These are phyloP conservation scores for Pituophis catenifer DNA, from an alignment of 2,113 vertebrate species.

Conservation along the genomic window DNA sequence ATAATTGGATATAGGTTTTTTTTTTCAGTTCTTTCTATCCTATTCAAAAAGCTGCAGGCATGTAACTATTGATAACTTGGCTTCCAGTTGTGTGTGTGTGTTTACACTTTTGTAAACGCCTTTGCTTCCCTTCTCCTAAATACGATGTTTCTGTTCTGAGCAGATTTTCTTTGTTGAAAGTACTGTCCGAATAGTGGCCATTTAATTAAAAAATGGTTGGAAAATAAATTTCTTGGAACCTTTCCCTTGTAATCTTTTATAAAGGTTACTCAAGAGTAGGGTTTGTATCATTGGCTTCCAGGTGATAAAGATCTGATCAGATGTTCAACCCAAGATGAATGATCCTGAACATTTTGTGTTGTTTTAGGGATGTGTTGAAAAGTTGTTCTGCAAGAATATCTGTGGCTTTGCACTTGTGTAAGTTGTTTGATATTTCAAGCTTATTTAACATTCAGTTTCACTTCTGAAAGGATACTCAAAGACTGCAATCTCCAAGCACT, in stretches of 20 bases:
- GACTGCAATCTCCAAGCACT: neutral
- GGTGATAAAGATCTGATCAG: neutral
- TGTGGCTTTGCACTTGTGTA: conserved; percentile 15
- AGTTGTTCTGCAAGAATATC: too few relatives aligned
- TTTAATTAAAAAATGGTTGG: neutral
- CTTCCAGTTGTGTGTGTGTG: neutral
- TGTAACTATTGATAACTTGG: neutral
- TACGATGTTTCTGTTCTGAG: neutral
- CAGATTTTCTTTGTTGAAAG: neutral
- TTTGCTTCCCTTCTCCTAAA: neutral
- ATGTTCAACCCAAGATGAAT: neutral
- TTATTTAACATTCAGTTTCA: conserved; percentile 3
- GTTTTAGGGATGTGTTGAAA: too few relatives aligned
- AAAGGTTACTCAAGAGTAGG: conserved; percentile 14
- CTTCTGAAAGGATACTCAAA: conserved; percentile 20
- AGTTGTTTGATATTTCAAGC: conserved; percentile 37
- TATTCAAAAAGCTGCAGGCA: neutral
- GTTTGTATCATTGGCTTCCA: neutral
- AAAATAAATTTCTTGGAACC: neutral
- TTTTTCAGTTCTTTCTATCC: neutral
- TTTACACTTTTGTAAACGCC: neutral
- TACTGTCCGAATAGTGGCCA: neutral
- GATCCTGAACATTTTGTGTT: neutral
- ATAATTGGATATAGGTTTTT: neutral
- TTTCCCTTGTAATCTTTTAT: conserved; percentile 6